Percentiles rank a stretch among this genome's conserved stretches.
phyloP scores from a whole-genome alignment of 2,888 invertebrate species.

The Andrena trimmerana region DNA sequence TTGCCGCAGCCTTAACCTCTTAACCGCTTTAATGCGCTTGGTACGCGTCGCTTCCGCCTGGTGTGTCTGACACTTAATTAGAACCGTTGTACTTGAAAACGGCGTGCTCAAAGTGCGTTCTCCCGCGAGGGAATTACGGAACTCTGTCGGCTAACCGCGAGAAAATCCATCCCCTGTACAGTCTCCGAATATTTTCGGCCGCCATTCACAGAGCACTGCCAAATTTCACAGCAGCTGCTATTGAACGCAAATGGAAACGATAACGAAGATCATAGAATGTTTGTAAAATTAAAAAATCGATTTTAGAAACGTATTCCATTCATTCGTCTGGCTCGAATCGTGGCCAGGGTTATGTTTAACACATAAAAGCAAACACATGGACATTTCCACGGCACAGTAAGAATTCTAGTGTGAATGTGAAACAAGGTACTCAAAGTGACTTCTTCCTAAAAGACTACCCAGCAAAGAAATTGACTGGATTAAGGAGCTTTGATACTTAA shows the following conservation, averaged over 20 bases:
- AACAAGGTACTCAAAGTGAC: too few species aligned
- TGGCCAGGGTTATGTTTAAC: too few species aligned
- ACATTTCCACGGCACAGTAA: too few species aligned
- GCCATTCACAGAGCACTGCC: slow-evolving; percentile 26
- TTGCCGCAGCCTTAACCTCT: slow-evolving; percentile 70
- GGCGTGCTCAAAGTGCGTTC: slow-evolving; percentile 60
- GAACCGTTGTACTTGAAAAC: slow-evolving; percentile 68
- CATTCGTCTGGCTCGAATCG: too few species aligned
- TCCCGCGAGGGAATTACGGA: slow-evolving; percentile 29
- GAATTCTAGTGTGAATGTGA: too few species aligned
- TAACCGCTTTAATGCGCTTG: slow-evolving; percentile 73
- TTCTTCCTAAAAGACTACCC: too few species aligned
- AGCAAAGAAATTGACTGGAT: too few species aligned
- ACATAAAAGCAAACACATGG: too few species aligned
- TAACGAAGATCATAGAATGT: too few species aligned
- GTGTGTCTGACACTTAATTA: slow-evolving; percentile 75
- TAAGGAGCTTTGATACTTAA: too few species aligned
- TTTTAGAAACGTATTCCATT: too few species aligned
- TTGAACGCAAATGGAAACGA: not conserved
- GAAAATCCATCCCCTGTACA: slow-evolving; percentile 50
- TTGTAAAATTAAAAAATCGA: too few species aligned
- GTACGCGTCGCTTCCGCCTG: slow-evolving; percentile 67
- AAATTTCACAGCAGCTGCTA: not conserved
- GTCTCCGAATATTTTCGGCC: slow-evolving; percentile 71
- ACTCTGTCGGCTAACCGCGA: slow-evolving; percentile 49